Evolutionary conservation across 1,140 invertebrate genomes (phyloP).

Genomic region (Bombus waltoni): DNA sequence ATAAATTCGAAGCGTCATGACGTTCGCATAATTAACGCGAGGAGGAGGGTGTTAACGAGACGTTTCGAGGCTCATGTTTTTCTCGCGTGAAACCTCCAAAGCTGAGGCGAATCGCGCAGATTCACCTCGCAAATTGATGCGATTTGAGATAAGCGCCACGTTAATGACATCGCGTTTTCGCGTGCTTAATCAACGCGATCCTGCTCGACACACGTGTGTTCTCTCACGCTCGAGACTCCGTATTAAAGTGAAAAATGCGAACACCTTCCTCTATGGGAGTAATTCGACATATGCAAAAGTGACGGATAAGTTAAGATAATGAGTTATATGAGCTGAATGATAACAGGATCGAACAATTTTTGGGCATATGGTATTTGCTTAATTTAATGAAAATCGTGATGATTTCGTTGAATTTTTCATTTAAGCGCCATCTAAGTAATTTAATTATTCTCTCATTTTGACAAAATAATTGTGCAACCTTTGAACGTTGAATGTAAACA

Average conservation of each 20-base stretch:
- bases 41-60: conserved; percentile 31
- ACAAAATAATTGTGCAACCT: no score
- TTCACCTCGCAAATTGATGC: conserved; percentile 47
- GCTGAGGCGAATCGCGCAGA: conserved; percentile 17
- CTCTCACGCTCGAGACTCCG: not conserved
- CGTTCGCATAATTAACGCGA: conserved; percentile 30
- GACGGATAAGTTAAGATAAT: not conserved
- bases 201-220: not conserved
- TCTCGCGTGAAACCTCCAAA: not conserved
- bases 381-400: not conserved
- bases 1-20: not conserved
- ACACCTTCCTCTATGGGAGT: not conserved
- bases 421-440: no score
- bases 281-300: not conserved
- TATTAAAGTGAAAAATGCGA: not conserved
- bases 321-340: not conserved
- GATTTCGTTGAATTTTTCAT: no score
- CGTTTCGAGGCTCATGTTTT: conserved; percentile 3
- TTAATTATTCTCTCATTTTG: no score
- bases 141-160: conserved; percentile 48
- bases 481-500: no score
- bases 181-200: conserved; percentile 42
- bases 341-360: not conserved
- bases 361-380: not conserved
- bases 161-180: conserved; percentile 47